Evolutionary conservation across 2,888 invertebrate species (phyloP).

Genomic region (Drosophila longiperda): DNA sequence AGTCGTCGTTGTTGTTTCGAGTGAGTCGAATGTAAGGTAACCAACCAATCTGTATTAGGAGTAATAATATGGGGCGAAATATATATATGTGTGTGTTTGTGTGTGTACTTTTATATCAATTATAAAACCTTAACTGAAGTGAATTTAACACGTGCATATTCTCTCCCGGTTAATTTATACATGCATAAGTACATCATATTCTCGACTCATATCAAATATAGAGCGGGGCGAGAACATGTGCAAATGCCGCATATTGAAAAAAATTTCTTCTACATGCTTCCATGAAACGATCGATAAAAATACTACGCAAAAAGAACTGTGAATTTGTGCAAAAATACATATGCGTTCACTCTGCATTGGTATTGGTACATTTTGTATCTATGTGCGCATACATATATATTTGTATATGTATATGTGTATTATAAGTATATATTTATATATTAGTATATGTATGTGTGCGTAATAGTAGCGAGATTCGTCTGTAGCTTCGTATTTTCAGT

Average conservation of each 20-base stretch:
- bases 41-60: constrained; percentile 68
- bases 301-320: constrained; percentile 83
- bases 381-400: constrained; percentile 25
- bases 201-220: constrained; percentile 12
- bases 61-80: constrained; percentile 61
- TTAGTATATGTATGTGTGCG: constrained; percentile 21
- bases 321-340: constrained; percentile 77
- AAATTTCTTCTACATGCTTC: constrained; percentile 51
- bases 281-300: constrained; percentile 82
- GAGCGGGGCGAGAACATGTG: constrained; percentile 34
- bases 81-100: constrained; percentile 35
- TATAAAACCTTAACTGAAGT: constrained; percentile 43
- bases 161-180: constrained; percentile 29
- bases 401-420: constrained; percentile 28
- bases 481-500: constrained; percentile 75
- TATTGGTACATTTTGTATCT: constrained; percentile 58
- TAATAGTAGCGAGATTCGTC: constrained; percentile 68
- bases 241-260: constrained; percentile 55
- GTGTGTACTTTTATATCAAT: constrained; percentile 27
- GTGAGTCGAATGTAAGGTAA: constrained; percentile 85
- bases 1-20: constrained; percentile 84
- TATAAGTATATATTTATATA: background rate
- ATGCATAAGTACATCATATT: constrained; percentile 1
- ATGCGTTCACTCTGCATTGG: constrained; percentile 41
- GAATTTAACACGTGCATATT: constrained; percentile 62